phyloP scores from a whole-genome alignment of 92 coral and sea anemone species.

The Porites rus region DNA sequence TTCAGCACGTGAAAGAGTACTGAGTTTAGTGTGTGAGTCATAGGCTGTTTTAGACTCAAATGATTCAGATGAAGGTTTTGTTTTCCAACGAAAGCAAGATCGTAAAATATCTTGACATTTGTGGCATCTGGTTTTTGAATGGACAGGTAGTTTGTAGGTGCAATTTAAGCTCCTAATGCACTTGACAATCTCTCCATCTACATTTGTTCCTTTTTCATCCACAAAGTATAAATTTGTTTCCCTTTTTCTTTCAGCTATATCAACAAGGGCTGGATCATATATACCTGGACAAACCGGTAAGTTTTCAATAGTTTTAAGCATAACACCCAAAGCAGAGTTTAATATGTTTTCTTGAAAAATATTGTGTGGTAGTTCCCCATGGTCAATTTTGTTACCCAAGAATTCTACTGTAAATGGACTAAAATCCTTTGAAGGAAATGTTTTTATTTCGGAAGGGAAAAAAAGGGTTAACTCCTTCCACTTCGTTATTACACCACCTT shows the following conservation, averaged over 20 bases:
- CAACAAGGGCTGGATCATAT: slow-evolving; percentile 14
- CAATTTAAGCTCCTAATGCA: slow-evolving; percentile 32
- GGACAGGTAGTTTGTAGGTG: slow-evolving; percentile 1
- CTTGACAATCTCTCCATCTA: slow-evolving; percentile 20
- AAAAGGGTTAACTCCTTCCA: slow-evolving; percentile 40
- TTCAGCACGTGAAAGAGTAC: slow-evolving; percentile 36
- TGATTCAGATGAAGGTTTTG: not conserved
- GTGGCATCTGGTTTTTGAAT: slow-evolving; percentile 2
- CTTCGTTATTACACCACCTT: slow-evolving; percentile 6
- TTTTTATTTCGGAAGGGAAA: slow-evolving; percentile 19
- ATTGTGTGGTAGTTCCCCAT: slow-evolving; percentile 29
- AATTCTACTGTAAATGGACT: not conserved
- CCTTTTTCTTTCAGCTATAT: slow-evolving; percentile 41
- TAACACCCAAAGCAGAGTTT: slow-evolving; percentile 1
- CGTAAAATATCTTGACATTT: slow-evolving; percentile 30
- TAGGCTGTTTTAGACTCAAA: slow-evolving; percentile 22
- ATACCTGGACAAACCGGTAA: slow-evolving; percentile 49
- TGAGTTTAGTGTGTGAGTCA: slow-evolving; percentile 28
- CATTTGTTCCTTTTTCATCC: slow-evolving; percentile 22
- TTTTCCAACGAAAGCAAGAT: slow-evolving; percentile 10
- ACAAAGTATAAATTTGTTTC: slow-evolving; percentile 6
- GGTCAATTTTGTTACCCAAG: slow-evolving; percentile 32
- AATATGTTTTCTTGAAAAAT: slow-evolving; percentile 10
- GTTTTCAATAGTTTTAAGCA: slow-evolving; percentile 5
- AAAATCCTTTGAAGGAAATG: slow-evolving; percentile 7